Conservation (phyloP, 2,113 vertebrate genomes). For the Pseudopipra pipra region DNA sequence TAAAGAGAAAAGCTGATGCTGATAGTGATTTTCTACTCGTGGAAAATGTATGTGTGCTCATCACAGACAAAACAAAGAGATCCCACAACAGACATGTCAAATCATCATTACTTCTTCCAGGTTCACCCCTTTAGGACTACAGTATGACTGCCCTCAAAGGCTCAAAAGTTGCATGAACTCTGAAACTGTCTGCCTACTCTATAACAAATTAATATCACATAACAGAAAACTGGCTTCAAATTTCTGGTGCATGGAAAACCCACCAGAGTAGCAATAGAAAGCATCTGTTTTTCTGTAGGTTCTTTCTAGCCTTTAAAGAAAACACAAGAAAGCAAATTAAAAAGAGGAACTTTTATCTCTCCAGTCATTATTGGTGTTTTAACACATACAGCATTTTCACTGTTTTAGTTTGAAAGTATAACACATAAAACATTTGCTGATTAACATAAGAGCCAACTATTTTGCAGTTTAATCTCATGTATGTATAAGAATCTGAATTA, state of each 20-base stretch:
- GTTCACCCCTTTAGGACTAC: neutral
- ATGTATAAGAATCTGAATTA: slow-evolving; percentile 12
- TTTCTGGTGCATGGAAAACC: neutral
- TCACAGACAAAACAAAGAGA: neutral
- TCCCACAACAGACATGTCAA: neutral
- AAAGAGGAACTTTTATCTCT: neutral
- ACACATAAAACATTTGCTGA: neutral
- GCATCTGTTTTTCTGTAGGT: rapidly evolving
- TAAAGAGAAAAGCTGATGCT: neutral
- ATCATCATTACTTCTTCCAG: neutral
- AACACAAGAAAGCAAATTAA: neutral
- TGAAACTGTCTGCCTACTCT: neutral
- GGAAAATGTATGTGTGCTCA: neutral
- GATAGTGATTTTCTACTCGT: neutral
- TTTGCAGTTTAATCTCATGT: neutral
- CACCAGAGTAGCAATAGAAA: neutral
- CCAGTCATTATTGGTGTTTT: neutral
- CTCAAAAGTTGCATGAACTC: neutral
- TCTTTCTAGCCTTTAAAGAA: neutral
- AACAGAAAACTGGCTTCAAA: neutral
- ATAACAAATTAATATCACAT: neutral
- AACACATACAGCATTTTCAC: neutral
- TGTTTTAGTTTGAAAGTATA: neutral
- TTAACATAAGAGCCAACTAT: neutral
- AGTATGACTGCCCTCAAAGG: neutral